Evolutionary conservation across 2,888 invertebrate genomes (phyloP), one percentile per base, ranked within the genome.

Genomic region (Candidula unifasciata): DNA sequence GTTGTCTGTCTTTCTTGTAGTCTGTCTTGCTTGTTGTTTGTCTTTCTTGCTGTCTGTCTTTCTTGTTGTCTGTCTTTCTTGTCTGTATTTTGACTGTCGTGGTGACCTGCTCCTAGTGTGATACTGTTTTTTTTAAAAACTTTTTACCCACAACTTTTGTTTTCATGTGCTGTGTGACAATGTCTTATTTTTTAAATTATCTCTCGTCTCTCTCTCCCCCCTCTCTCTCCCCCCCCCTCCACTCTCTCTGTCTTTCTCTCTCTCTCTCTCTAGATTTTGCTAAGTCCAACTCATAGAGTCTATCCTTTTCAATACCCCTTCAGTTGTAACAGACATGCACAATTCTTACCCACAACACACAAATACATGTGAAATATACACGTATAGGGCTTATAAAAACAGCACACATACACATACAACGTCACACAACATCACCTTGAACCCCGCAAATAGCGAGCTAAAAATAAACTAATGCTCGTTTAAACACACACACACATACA

Each of bases 231-330:
- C 30, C 60, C 64, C 33, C 44, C 44, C 64, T 35, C 44, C 74
- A 74, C 24, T 66, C 35, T 74, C 27, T 82, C 73, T 37, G 16
- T 74, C 60, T 37, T 54, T 82, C 37, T 74, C 33, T 74, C 37
- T 57, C 35, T 82, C 35, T 60, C 54, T 52, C 10, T 10, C 44
- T 44, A 10, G 44, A 10, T 44, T 44, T 44, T 10, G 10, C 44
- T 44, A 10, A 6, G 10, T 44, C 10, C 5, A 10, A 44, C 44
- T 8, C 27, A 60, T 18, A 24, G 3, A 8, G 60, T 60, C 16
- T 18, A 60, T n/a, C 60, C 5, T 60, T 24, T 18, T 60, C 60
- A 60, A n/a, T 18, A 60, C 60, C 18, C 60, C 3, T 3, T 24
- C 60, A 60, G n/a, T 24, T n/a, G 3, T 18, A 8, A 60, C 60